Evolutionary conservation across 2,113 vertebrate genomes (phyloP), one percentile per base, ranked within the genome.

Genomic region (Cynopterus brachyotis): DNA sequence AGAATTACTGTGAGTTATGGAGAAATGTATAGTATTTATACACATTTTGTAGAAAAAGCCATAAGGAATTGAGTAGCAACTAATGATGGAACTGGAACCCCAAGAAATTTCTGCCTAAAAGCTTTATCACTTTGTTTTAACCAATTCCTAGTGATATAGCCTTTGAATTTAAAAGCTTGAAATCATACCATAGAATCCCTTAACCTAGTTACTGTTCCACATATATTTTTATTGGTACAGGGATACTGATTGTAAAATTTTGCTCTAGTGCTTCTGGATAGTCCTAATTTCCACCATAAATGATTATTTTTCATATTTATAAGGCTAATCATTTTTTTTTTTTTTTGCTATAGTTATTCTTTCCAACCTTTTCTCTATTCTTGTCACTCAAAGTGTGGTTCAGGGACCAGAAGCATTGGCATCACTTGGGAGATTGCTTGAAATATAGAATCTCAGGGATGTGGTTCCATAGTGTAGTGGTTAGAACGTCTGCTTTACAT

Each of bases 161-260:
- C 60, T 64, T 83, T 73, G 50, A 87, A 57, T 16, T 69, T 73
- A 26, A 84, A 88, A 72, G 22, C 20, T n/a, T 80, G 37, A 86
- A 67, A 81, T 73, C 26, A n/a, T 2, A 53, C 53, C 24, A 19
- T 89, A 88, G 53, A 55, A 42, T n/a, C 19, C 30, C 66, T 62
- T 91, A 57, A 67, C 28, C 59, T 93, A 40, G 37, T 67, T 96
- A 70, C 37, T 95, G 5, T 95, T 97, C 59, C 73, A 95, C 85
- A 57, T 96, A 80, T 88, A 96, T 83, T 97, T 69, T 97, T 93
- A 97, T 84, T 85, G 73, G 20, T 40, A 35, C 26, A 92, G 35
- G 45, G 37, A 50, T 60, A 32, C 40, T 70, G 9, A 67, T 59
- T 76, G 15, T 80, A 75, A 40, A 78, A 45, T 11, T 94, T 96